Evolutionary conservation across 1,140 invertebrate genomes (phyloP).

Genomic region (Ruditapes philippinarum): DNA sequence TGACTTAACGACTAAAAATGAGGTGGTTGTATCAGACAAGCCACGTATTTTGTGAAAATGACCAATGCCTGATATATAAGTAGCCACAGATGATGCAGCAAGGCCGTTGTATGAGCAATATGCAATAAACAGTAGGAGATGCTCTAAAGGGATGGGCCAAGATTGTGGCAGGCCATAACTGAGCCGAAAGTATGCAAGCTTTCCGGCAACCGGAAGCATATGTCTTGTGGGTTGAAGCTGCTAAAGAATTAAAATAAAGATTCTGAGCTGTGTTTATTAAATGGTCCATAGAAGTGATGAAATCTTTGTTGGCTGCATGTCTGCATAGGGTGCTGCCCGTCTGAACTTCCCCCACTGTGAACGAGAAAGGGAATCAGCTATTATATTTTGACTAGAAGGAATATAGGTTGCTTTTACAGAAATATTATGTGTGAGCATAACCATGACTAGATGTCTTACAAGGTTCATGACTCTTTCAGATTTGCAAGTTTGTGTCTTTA

Average conservation of each 20-base stretch:
- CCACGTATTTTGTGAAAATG: background rate
- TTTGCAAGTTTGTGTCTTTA: background rate
- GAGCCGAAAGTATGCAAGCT: background rate
- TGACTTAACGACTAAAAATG: too few relatives aligned
- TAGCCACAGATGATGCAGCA: background rate
- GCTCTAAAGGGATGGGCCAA: background rate
- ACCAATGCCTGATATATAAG: background rate
- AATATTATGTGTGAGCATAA: background rate
- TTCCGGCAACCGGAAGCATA: too few relatives aligned
- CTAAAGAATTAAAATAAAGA: background rate
- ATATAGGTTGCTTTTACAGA: constrained; percentile 6
- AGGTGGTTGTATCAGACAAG: background rate
- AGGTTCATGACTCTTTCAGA: constrained; percentile 5
- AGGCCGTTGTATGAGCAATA: background rate
- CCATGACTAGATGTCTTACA: background rate
- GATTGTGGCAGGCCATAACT: background rate
- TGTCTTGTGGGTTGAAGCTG: too few relatives aligned
- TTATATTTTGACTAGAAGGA: constrained; percentile 33
- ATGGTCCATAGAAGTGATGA: constrained; percentile 7
- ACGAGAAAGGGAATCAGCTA: constrained; percentile 35
- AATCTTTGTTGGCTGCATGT: background rate
- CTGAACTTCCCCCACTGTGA: constrained; percentile 44
- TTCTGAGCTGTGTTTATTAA: background rate
- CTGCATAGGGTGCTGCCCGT: constrained; percentile 10
- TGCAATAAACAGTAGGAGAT: background rate